These are phyloP conservation scores for Poecilia latipinna DNA, from an alignment of 2,113 vertebrate species.

Conservation along the genomic window DNA sequence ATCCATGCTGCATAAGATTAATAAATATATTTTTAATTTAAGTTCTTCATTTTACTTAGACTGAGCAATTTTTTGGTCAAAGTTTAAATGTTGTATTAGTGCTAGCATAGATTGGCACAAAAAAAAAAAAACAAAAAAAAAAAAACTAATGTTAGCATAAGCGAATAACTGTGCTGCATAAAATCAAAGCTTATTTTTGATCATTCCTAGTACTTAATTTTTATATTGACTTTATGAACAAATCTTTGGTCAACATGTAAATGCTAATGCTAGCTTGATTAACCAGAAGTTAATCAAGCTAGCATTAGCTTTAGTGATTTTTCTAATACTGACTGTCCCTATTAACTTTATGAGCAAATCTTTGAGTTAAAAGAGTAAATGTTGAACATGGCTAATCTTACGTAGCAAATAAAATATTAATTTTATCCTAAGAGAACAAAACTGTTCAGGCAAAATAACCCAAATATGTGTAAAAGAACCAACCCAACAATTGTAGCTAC, in stretches of 20 bases:
- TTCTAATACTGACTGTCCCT: background rate
- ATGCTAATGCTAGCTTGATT: background rate
- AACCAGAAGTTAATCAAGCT: background rate
- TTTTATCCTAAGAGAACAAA: background rate
- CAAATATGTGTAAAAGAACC: background rate
- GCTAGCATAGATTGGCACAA: no score
- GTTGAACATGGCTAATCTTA: background rate
- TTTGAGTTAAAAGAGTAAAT: background rate
- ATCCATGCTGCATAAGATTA: no score
- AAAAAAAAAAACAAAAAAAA: no score
- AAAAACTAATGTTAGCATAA: no score
- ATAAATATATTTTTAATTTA: no score
- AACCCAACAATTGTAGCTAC: background rate
- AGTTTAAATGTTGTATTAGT: no score
- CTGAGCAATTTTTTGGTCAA: no score
- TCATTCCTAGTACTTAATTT: no score
- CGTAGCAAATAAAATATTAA: background rate
- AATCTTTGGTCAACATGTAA: background rate
- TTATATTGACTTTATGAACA: background rate
- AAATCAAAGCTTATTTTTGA: no score
- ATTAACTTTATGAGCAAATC: background rate
- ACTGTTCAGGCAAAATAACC: background rate
- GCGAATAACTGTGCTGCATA: no score
- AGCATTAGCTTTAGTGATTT: background rate
- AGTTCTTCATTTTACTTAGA: no score